These are phyloP conservation scores for Gobionotothen gibberifrons DNA, from an alignment of 2,797 vertebrate genomes.

Conservation along the genomic window DNA sequence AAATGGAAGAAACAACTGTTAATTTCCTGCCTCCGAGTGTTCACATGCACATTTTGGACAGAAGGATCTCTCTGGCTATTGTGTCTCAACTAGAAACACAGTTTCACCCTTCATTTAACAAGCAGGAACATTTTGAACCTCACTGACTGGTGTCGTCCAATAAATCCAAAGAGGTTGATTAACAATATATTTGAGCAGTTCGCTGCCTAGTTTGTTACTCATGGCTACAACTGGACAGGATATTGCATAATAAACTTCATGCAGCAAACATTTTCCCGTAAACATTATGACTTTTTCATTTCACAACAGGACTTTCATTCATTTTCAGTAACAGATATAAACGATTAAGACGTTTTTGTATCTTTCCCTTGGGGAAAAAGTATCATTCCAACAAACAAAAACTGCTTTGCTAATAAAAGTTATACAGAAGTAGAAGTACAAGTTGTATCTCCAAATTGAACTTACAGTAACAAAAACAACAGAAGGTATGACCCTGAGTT, in stretches of 20 bases:
- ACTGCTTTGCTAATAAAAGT: background rate
- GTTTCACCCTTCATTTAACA: conserved; percentile 60
- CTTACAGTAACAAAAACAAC: background rate
- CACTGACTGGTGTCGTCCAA: conserved; percentile 51
- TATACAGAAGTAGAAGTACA: background rate
- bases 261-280: conserved; percentile 12
- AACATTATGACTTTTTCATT: conserved; percentile 20
- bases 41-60: conserved; percentile 10
- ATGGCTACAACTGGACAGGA: conserved; percentile 20
- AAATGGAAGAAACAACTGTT: conserved; percentile 59
- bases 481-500: background rate
- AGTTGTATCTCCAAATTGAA: background rate
- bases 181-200: conserved; percentile 62
- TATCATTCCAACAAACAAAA: background rate
- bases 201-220: conserved; percentile 25
- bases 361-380: background rate
- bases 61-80: conserved; percentile 41
- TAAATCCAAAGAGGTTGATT: conserved; percentile 69
- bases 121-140: conserved; percentile 66
- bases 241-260: conserved; percentile 29
- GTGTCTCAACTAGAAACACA: conserved; percentile 54
- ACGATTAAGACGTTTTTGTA: conserved; percentile 1
- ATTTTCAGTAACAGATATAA: conserved; percentile 12
- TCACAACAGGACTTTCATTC: conserved; percentile 20
- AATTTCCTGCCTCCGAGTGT: conserved; percentile 34